phyloP scores from a whole-genome alignment of 2,797 vertebrate genomes.

The Pseudotriccus pelzelni region DNA sequence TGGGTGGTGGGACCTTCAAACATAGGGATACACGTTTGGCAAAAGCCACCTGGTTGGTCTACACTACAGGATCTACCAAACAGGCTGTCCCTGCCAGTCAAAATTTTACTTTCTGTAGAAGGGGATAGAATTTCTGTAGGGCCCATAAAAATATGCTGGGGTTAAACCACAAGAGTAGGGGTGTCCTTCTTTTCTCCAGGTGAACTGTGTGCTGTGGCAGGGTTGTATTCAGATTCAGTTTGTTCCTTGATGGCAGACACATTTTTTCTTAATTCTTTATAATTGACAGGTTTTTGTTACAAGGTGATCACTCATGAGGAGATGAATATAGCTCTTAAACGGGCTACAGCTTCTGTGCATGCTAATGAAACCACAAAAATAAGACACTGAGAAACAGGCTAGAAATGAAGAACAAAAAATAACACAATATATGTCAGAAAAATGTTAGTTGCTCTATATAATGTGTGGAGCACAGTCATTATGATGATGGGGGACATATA shows the following conservation, averaged over 20 bases:
- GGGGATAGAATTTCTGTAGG: not conserved
- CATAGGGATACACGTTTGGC: not conserved
- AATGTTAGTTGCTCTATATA: not conserved
- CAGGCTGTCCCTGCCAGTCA: not conserved
- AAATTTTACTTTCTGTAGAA: not conserved
- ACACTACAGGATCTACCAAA: not conserved
- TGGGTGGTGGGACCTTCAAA: not conserved
- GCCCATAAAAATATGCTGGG: not conserved
- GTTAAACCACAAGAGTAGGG: not conserved
- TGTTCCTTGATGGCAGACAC: not conserved
- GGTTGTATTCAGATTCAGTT: not conserved
- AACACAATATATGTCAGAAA: not conserved
- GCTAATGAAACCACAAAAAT: not conserved
- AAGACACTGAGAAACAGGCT: not conserved
- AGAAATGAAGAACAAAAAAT: not conserved
- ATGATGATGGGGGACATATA: not conserved
- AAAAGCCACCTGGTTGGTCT: not conserved
- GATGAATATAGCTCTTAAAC: not conserved
- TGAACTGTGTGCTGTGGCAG: not conserved
- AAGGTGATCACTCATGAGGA: not conserved
- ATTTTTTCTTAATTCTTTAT: not conserved
- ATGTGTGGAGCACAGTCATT: not conserved
- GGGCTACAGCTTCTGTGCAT: not conserved
- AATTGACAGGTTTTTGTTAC: not conserved
- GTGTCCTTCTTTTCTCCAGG: not conserved